Percentiles rank a stretch among this genome's conserved stretches.
phyloP scores from a whole-genome alignment of 2,797 vertebrate species.

The Choloepus didactylus region DNA sequence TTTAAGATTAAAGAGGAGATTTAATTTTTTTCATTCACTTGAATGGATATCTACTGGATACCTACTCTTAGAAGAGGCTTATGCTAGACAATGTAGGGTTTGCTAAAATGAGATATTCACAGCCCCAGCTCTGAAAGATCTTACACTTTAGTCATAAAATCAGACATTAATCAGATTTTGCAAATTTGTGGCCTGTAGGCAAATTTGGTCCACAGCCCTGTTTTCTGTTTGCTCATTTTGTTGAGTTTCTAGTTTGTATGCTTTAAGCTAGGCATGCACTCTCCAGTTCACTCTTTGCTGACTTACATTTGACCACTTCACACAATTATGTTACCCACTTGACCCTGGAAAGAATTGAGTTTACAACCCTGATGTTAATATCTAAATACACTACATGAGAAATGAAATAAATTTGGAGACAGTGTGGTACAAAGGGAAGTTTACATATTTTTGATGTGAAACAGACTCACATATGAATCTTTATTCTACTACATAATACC shows the following conservation, averaged over 20 bases:
- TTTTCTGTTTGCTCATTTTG: not conserved
- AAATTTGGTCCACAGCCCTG: not conserved
- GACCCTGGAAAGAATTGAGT: not conserved
- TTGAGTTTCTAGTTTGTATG: constrained; percentile 1
- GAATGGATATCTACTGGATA: not conserved
- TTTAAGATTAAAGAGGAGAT: not conserved
- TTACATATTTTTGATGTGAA: not conserved
- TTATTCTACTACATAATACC: not conserved
- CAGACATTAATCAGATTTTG: not conserved
- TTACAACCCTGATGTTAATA: not conserved
- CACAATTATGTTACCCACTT: not conserved
- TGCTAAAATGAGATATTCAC: not conserved
- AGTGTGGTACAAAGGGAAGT: not conserved
- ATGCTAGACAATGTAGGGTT: not conserved
- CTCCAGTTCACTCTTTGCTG: not conserved
- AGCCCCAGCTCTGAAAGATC: not conserved
- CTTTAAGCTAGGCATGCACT: not conserved
- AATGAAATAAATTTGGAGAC: not conserved
- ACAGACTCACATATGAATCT: not conserved
- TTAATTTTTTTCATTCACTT: not conserved
- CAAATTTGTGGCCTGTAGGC: not conserved
- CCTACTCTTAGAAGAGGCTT: not conserved
- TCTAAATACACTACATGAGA: not conserved
- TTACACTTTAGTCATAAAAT: not conserved
- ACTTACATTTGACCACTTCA: not conserved